A percentile compares a stretch with the other conserved stretches of the same genome.
These are phyloP conservation scores for Spialia ferax DNA, from an alignment of 2,888 invertebrate species.

Conservation along the genomic window DNA sequence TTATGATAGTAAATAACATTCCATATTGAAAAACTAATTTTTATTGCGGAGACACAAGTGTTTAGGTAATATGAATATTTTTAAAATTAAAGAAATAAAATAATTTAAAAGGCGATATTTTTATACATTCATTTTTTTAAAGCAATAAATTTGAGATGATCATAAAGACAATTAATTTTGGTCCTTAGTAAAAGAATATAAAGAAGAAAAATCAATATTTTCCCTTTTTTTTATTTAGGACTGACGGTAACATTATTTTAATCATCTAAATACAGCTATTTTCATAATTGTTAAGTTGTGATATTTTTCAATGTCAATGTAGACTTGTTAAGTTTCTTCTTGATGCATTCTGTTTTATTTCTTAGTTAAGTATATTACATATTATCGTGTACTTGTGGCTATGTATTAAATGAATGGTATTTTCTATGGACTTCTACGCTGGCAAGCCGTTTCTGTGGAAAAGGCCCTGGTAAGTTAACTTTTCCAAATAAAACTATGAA, in stretches of 20 bases:
- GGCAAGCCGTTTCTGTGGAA: conserved; percentile 78
- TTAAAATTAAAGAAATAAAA: background rate
- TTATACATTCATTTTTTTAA: conserved; percentile 24
- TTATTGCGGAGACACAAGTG: conserved; percentile 3
- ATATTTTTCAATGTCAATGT: conserved; percentile 35
- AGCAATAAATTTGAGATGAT: background rate
- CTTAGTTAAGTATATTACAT: conserved; percentile 41
- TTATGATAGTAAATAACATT: conserved; percentile 31
- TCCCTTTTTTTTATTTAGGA: conserved; percentile 2
- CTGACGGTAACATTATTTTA: conserved; percentile 1
- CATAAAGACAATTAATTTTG: background rate
- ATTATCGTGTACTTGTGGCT: conserved; percentile 61
- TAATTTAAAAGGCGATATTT: conserved; percentile 20
- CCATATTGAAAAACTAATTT: conserved; percentile 19
- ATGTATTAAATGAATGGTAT: conserved; percentile 75
- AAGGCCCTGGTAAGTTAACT: conserved; percentile 82
- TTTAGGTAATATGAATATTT: background rate
- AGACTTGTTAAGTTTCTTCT: conserved; percentile 22
- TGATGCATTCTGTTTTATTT: conserved; percentile 21
- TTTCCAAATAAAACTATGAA: conserved; percentile 72
- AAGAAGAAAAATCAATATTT: background rate
- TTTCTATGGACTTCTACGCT: conserved; percentile 84
- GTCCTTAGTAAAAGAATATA: background rate
- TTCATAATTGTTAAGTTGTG: conserved; percentile 43
- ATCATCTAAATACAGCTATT: conserved; percentile 38